Base-by-base conservation (phyloP, 2,888 invertebrate species). In the Pterobdella sp. region DNA sequence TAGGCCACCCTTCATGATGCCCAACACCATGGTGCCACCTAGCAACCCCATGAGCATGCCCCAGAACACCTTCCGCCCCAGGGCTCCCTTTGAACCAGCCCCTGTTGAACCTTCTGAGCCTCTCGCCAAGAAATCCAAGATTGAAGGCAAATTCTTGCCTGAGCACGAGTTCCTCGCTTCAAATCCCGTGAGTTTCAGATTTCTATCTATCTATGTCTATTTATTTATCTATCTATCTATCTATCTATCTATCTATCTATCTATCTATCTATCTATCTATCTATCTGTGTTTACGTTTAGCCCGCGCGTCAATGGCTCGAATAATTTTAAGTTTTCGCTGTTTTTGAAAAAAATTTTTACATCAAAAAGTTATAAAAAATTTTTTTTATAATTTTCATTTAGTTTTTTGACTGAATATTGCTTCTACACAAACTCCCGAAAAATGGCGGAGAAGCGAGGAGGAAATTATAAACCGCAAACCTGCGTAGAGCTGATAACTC, bases 81-180 rank as follows among this genome's bases (percentile, higher is more conserved):
- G n/a, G 18, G 31, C 4, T 4, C 65, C 65, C 32, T 7, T 10
- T 29, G 32, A 14, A 18, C 2, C 34, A 26, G 0, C 67, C 3
- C 72, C 4, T 14, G 52, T 31, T 29, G 72, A 36, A 14, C 80
- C 81, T 31, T 94, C 94, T 74, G 93, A 92, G 79, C 93, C 94
- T 0, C 88, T 90, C 0, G 87, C 63, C 74, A 97, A 97, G 85
- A 91, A 93, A 82, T 85, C 90, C 75, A 88, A 94, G 76, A 93
- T 92, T 0, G 97, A 97, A 84, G 96, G 96, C 81, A 90, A 91
- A 67, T 87, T 98, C 10, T 89, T 96, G 77, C 91, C 95, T 0
- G 97, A 97, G 85, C 87, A 88, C 73, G 89, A 90, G 71, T 94
- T 92, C 85, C 77, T 85, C 68, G 79, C 79, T 29, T 68, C 49